Conservation (phyloP, 1,140 invertebrate species). For the Ditylenchus dipsaci region DNA sequence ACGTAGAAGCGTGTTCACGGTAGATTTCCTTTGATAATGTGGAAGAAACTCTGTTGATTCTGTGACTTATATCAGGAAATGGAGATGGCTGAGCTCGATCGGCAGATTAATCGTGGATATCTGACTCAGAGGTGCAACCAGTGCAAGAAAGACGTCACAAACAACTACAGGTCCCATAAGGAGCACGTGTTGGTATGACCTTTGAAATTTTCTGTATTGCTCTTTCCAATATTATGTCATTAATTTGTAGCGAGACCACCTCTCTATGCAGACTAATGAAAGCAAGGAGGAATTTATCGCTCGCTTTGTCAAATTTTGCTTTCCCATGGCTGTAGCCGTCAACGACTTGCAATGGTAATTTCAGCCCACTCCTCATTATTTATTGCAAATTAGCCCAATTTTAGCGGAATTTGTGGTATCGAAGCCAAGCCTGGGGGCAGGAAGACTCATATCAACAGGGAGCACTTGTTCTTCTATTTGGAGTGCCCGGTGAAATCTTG, state of each 20-base stretch:
- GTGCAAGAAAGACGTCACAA: background rate
- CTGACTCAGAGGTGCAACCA: background rate
- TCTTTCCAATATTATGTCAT: too few species aligned
- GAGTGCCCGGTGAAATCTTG: background rate
- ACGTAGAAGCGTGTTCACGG: background rate
- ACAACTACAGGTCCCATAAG: background rate
- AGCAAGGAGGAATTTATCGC: background rate
- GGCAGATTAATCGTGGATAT: background rate
- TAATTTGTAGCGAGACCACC: too few species aligned
- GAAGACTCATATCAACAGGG: background rate
- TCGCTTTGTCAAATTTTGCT: background rate
- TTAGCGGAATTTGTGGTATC: background rate
- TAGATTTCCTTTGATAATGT: background rate
- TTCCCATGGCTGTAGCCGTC: background rate
- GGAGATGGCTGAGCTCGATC: background rate
- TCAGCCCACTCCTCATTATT: background rate
- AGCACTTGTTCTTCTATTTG: background rate
- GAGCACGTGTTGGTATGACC: background rate
- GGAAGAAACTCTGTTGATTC: background rate
- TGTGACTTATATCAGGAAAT: background rate
- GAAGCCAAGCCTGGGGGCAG: background rate
- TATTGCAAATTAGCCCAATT: background rate
- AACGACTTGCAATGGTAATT: background rate
- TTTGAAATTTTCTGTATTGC: too few species aligned
- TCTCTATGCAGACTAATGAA: too few species aligned